A percentile compares a stretch with the other conserved stretches of the same genome.
phyloP scores from a whole-genome alignment of 2,113 vertebrate species.

The Leptobrachium leishanense region DNA sequence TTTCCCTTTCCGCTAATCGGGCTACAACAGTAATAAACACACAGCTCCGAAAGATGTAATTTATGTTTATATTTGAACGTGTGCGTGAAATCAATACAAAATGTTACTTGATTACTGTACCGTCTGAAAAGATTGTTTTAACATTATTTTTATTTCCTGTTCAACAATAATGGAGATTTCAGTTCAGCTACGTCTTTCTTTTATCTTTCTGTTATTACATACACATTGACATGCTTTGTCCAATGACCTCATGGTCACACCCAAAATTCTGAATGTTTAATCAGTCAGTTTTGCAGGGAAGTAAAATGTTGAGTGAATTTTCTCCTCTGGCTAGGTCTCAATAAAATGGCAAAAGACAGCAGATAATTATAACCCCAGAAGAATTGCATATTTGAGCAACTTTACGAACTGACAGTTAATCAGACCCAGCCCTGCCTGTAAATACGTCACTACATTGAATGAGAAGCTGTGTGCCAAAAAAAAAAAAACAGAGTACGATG shows the following conservation, averaged over 20 bases:
- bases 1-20: too few relatives aligned
- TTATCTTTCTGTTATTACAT: conserved; percentile 24
- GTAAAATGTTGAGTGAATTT: conserved; percentile 22
- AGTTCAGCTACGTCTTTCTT: conserved; percentile 14
- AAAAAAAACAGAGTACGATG: not conserved
- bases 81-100: too few relatives aligned
- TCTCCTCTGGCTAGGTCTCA: conserved; percentile 13
- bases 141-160: not conserved
- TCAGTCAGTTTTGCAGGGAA: conserved; percentile 30
- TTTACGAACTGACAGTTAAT: conserved; percentile 49
- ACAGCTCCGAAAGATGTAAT: too few relatives aligned
- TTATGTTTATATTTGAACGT: too few relatives aligned
- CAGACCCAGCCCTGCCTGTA: conserved; percentile 40
- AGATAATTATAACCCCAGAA: conserved; percentile 43
- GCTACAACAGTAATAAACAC: too few relatives aligned
- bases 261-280: conserved; percentile 33
- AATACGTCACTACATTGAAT: conserved; percentile 33
- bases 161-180: not conserved
- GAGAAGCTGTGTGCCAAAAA: conserved; percentile 12
- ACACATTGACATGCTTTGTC: conserved; percentile 26
- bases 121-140: not conserved
- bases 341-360: conserved; percentile 35
- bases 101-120: too few relatives aligned
- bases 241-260: conserved; percentile 39
- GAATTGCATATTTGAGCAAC: conserved; percentile 43